Evolutionary conservation across 2,797 vertebrate genomes (phyloP), one percentile per base, ranked within the genome.

Genomic region (Rhinichthys osculus): DNA sequence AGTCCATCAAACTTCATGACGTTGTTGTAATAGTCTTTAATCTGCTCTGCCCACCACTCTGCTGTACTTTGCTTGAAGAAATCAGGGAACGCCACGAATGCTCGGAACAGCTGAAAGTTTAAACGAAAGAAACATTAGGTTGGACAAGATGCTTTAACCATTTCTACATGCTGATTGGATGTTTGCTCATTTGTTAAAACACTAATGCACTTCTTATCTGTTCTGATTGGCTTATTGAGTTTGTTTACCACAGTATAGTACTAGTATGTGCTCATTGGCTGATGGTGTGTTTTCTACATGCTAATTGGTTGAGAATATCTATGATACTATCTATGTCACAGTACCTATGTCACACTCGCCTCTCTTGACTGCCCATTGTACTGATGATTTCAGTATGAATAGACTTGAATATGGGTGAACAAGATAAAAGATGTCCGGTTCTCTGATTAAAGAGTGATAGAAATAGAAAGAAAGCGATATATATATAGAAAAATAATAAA

Each of bases 1-100:
- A 99, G 0, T 19, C 98, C 98, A 84, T 99, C 98, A 90, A 98
- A 99, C 91, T 95, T 96, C 16, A 30, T n/a, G 17, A 87, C 84
- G 0, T 94, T 93, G 0, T 59, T 0, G 67, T 98, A 92, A 88
- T 94, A 95, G 2, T 98, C 95, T 21, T 82, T 0, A 59, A 99
- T 96, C 92, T 99, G 96, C 44, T 13, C 91, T 40, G 89, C 90
- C 97, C 97, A 99, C 98, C 98, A 99, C 0, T 1, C 4, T 7
- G n/a, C 89, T 0, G 98, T 98, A 47, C 69, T 40, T 3, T 69
- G 89, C 17, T 93, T 95, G 87, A 99, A 96, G 90, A 98, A 99
- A 90, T 99, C 98, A 1, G 98, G 98, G 90, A 98, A 98, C 4
- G 97, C 97, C 0, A 92, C 4, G 0, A 93, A 90, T 14, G 97